Evolutionary conservation across 37 sponge, comb jelly and placozoan species (phyloP), one percentile per base, ranked within the genome.

Genomic region (Ephydatia muelleri): DNA sequence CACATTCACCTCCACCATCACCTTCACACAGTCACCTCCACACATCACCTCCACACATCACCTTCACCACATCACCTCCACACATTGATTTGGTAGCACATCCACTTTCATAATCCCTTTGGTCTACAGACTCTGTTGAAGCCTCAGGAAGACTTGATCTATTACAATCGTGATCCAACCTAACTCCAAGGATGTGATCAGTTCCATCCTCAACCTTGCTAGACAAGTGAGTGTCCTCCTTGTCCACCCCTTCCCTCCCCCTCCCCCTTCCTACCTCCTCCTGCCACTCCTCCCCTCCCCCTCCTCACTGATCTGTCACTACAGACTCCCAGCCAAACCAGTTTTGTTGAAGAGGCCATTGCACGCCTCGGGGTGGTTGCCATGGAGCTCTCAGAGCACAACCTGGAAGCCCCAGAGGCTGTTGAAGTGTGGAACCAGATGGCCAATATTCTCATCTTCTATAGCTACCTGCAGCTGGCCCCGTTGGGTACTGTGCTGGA

Each of bases 161-260:
- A 72, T 25, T 89, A 88, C 37, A 81, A 81, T 92, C 19, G n/a
- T 92, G 64, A 78, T 80, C 23, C 93, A 92, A 71, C 93, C 88
- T 0, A 80, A 88, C 68, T 88, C 86, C 82, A 88, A 80, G 72
- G 93, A 92, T 23, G 71, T 82, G 3, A 74, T 92, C 16, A 75
- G 78, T 33, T 67, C 78, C 35, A 72, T 92, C 30, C 67, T 84
- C n/a, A 49, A 76, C 12, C 32, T 84, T 69, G 73, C 67, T 34
- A 35, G 86, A 11, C 79, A 72, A 68, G 57, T 70, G 75, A 19
- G 75, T n/a, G 26, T 2, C 30, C 79, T 11, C 65, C 14, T 49
- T 57, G 11, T 32, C 29, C 30, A n/a, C n/a, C 16, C 32, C 26
- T 49, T n/a, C n/a, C n/a, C n/a, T n/a, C n/a, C n/a, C n/a, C n/a